These are phyloP conservation scores for Steinernema scapterisci DNA, from an alignment of 2,888 invertebrate genomes.

Conservation along the genomic window DNA sequence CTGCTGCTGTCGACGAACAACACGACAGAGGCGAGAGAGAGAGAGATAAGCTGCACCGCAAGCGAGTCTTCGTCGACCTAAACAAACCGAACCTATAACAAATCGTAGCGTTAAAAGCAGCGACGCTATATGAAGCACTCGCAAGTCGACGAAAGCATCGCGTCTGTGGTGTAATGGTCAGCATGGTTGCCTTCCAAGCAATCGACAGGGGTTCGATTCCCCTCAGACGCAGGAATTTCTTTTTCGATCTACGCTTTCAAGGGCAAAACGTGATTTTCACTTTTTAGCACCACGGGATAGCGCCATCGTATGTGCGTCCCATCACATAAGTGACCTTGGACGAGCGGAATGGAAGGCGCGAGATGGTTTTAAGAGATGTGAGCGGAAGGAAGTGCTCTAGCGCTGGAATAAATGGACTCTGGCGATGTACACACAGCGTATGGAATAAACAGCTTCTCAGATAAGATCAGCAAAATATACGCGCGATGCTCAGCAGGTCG, in stretches of 20 bases:
- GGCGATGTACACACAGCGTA: too few species aligned
- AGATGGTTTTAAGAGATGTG: too few species aligned
- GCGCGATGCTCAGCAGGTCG: too few species aligned
- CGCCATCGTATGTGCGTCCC: too few species aligned
- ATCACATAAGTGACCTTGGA: too few species aligned
- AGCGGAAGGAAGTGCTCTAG: too few species aligned
- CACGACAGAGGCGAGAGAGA: too few species aligned
- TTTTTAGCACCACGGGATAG: too few species aligned
- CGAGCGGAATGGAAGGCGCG: too few species aligned
- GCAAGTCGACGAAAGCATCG: background rate
- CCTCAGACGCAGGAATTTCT: background rate
- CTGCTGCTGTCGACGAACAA: background rate
- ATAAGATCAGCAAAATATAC: too few species aligned
- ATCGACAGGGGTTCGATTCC: conserved; percentile 13
- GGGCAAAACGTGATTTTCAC: background rate
- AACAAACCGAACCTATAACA: background rate
- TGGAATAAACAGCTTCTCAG: too few species aligned
- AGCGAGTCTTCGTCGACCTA: background rate
- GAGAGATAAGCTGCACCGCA: background rate
- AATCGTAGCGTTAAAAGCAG: background rate
- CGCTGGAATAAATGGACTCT: too few species aligned
- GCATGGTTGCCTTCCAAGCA: conserved; percentile 13
- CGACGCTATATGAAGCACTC: background rate
- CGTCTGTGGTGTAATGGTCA: conserved; percentile 13
- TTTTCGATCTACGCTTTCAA: background rate